Evolutionary conservation across 2,113 vertebrate species (phyloP).

Genomic region (Tyrannus savana): DNA sequence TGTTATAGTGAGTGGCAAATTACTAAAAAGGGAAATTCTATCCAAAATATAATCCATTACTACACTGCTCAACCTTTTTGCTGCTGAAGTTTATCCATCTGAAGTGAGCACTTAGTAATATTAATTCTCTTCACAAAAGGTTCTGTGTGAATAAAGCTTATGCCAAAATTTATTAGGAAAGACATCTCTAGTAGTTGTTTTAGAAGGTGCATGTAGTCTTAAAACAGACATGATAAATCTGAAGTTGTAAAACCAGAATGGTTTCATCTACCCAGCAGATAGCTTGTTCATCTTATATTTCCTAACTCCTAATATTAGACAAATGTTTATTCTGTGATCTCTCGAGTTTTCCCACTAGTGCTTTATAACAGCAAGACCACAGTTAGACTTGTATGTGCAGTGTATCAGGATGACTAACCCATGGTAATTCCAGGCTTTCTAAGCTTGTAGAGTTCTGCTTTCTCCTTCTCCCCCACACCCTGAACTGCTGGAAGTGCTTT

Average conservation of each 20-base stretch:
- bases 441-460: background rate
- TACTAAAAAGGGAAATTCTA: background rate
- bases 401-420: background rate
- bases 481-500: background rate
- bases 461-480: background rate
- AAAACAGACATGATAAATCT: background rate
- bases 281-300: background rate
- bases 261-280: background rate
- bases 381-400: background rate
- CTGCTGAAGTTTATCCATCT: background rate
- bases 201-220: background rate
- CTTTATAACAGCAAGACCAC: background rate
- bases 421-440: background rate
- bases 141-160: background rate
- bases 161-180: background rate
- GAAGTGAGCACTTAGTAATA: background rate
- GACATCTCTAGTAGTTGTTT: background rate
- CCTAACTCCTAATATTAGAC: background rate
- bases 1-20: background rate
- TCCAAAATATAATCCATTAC: background rate
- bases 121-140: background rate
- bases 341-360: background rate
- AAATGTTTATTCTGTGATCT: background rate
- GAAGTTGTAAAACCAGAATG: background rate
- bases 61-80: background rate